Conservation (phyloP, 30 jellyfish, hydroid and myxozoan genomes). For the Phacellophora camtschatica region DNA sequence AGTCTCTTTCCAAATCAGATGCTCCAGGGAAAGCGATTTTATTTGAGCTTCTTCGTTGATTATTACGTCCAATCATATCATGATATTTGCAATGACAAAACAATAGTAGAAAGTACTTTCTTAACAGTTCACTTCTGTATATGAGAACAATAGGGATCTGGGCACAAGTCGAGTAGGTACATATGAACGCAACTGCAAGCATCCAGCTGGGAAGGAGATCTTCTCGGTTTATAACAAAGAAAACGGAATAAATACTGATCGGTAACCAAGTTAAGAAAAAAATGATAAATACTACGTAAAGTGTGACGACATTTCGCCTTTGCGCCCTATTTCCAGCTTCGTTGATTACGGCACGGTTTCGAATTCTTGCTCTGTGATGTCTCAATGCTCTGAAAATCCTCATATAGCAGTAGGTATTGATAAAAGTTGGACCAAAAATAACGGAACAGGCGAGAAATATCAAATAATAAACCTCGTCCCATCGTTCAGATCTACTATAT, state of each 20-base stretch:
- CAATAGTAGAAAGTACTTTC: neutral
- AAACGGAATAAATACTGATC: constrained; percentile 50
- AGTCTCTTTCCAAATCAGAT: constrained; percentile 4
- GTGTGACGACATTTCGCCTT: constrained; percentile 51
- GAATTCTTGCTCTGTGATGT: constrained; percentile 53
- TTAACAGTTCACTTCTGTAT: constrained; percentile 54
- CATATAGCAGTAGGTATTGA: constrained; percentile 27
- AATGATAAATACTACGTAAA: constrained; percentile 39
- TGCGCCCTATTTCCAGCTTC: constrained; percentile 51
- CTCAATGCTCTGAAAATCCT: constrained; percentile 46
- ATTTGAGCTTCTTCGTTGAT: neutral
- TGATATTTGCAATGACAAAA: neutral
- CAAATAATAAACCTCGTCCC: constrained; percentile 12
- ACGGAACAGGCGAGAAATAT: constrained; percentile 35
- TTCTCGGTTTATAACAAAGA: constrained; percentile 38
- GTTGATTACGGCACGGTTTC: constrained; percentile 27
- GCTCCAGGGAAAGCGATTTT: neutral
- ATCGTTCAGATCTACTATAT: neutral
- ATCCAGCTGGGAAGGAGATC: constrained; percentile 38
- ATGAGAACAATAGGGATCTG: constrained; percentile 61
- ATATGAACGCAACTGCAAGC: constrained; percentile 54
- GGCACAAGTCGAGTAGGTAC: constrained; percentile 69
- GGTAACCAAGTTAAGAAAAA: constrained; percentile 83
- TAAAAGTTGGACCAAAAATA: constrained; percentile 58
- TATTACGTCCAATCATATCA: neutral